Percentiles rank a stretch among this genome's conserved stretches.
These are phyloP conservation scores for Tretioscincus oriximinensis DNA, from an alignment of 2,113 vertebrate genomes.

Conservation along the genomic window DNA sequence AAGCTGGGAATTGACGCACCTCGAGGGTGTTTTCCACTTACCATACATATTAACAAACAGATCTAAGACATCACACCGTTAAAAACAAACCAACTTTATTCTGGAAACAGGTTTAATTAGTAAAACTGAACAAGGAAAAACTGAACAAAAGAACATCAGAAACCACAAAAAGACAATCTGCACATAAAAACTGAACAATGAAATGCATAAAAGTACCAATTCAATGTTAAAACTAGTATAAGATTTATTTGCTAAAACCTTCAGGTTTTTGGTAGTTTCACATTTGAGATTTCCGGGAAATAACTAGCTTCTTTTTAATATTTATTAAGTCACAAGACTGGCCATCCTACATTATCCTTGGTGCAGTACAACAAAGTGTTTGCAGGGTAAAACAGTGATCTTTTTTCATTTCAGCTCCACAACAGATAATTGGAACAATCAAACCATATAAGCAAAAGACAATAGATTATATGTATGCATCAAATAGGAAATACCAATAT, in stretches of 20 bases:
- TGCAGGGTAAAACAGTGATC: slow-evolving; percentile 3
- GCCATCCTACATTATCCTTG: neutral
- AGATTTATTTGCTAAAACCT: slow-evolving; percentile 22
- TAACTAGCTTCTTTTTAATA: slow-evolving; percentile 10
- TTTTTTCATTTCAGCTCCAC: slow-evolving; percentile 18
- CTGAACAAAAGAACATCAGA: slow-evolving; percentile 37
- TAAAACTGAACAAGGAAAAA: slow-evolving; percentile 40
- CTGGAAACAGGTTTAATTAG: slow-evolving; percentile 35
- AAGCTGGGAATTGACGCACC: too few species aligned
- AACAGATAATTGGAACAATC: neutral
- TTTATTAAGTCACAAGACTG: slow-evolving; percentile 25
- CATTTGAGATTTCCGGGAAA: slow-evolving; percentile 13
- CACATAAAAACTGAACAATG: slow-evolving; percentile 30
- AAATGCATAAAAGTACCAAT: slow-evolving; percentile 29
- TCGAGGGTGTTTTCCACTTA: neutral
- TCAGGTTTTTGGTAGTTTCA: neutral
- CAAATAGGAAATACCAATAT: neutral
- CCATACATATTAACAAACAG: slow-evolving; percentile 5
- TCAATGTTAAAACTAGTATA: slow-evolving; percentile 10
- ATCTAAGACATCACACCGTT: slow-evolving; percentile 41
- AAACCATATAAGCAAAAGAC: neutral
- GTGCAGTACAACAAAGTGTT: neutral
- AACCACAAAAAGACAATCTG: slow-evolving; percentile 36
- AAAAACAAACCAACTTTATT: slow-evolving; percentile 53
- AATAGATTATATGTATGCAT: neutral